Evolutionary conservation across 1,140 invertebrate species (phyloP).

Genomic region (Plutomurus gul): DNA sequence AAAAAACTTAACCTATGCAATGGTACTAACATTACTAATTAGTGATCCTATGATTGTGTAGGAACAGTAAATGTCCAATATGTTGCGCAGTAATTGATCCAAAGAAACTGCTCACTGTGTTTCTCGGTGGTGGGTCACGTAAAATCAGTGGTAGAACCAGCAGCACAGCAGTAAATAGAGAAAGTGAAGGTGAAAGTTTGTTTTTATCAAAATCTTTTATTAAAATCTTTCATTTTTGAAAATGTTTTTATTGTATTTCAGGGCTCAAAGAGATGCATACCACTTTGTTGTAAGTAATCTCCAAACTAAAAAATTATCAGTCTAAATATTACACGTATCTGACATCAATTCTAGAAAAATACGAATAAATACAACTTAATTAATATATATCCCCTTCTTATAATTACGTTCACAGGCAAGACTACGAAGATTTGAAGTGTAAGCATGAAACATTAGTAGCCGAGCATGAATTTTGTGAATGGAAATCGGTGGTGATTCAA

Average conservation of each 20-base stretch:
- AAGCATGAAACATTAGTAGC: background rate
- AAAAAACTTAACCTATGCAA: no score
- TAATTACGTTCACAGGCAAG: background rate
- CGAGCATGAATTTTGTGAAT: slow-evolving; percentile 3
- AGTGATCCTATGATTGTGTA: background rate
- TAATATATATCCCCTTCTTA: no score
- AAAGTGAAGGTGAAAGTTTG: background rate
- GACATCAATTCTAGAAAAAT: no score
- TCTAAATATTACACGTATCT: no score
- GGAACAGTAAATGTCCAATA: background rate
- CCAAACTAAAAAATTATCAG: no score
- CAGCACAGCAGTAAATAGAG: no score
- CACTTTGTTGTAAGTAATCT: no score
- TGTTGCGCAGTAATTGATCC: background rate
- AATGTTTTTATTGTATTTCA: no score
- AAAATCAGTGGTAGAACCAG: background rate
- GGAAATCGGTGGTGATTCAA: background rate
- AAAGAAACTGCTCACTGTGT: background rate
- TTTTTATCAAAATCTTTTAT: background rate
- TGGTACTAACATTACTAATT: background rate
- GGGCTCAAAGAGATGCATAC: no score
- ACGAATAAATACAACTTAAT: no score
- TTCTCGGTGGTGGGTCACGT: background rate
- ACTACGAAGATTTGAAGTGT: slow-evolving; percentile 5
- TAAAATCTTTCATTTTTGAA: no score